A percentile compares a stretch with the other conserved stretches of the same genome.
These are phyloP conservation scores for Rhabdornis inornatus DNA, from an alignment of 2,113 vertebrate species.

Conservation along the genomic window DNA sequence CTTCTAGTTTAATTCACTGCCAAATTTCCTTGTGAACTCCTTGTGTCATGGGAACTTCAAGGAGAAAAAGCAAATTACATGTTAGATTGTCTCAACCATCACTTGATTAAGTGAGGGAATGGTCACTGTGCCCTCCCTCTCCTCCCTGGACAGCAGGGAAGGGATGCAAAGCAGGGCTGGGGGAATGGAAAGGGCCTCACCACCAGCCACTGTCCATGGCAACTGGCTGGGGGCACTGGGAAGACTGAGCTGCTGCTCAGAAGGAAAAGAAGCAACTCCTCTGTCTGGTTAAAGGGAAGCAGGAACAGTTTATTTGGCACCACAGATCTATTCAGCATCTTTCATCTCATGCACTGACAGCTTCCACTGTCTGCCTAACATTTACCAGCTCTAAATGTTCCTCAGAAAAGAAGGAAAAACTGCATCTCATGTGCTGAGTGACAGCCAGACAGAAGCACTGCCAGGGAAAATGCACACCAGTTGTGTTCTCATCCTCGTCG, in stretches of 20 bases:
- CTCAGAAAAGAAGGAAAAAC: background rate
- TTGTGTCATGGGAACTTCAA: background rate
- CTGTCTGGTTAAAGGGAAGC: background rate
- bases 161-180: background rate
- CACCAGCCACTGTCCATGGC: background rate
- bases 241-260: background rate
- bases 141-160: background rate
- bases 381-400: background rate
- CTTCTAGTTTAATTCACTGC: background rate
- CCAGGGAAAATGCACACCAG: background rate
- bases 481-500: background rate
- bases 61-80: background rate
- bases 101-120: background rate
- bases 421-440: background rate
- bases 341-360: background rate
- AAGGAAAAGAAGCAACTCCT: background rate
- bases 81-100: background rate
- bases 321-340: background rate
- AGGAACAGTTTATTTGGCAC: background rate
- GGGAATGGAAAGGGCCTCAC: background rate
- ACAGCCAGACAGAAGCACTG: background rate
- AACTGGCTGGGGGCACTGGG: background rate
- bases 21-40: background rate
- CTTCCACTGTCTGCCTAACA: background rate
- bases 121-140: background rate